These are phyloP conservation scores for Amphipyra berbera DNA, from an alignment of 2,888 invertebrate species.

Conservation along the genomic window DNA sequence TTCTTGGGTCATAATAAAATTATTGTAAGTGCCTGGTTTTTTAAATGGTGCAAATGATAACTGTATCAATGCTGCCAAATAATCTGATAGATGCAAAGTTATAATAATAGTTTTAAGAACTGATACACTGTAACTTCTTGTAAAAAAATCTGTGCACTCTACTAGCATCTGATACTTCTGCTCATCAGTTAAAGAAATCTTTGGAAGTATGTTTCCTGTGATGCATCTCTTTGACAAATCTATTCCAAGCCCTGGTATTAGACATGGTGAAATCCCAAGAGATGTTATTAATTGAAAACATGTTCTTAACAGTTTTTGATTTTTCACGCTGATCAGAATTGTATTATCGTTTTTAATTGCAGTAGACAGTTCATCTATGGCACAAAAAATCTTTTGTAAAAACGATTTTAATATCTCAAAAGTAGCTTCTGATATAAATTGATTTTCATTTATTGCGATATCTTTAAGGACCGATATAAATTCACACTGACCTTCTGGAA, in stretches of 20 bases:
- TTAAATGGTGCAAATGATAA: slow-evolving; percentile 91
- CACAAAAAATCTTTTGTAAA: slow-evolving; percentile 78
- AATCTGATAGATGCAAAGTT: slow-evolving; percentile 89
- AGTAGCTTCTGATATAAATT: slow-evolving; percentile 44
- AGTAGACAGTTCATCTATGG: slow-evolving; percentile 78
- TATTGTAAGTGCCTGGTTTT: slow-evolving; percentile 85
- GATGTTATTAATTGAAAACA: slow-evolving; percentile 91
- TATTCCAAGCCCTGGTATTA: slow-evolving; percentile 92
- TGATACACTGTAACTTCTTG: slow-evolving; percentile 82
- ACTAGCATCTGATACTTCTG: slow-evolving; percentile 87
- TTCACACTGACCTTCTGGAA: slow-evolving; percentile 75
- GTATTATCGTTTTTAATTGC: slow-evolving; percentile 72
- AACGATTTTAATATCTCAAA: slow-evolving; percentile 77
- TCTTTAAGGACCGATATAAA: slow-evolving; percentile 61
- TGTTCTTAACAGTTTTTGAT: slow-evolving; percentile 91
- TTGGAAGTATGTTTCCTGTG: slow-evolving; percentile 70
- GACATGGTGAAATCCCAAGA: slow-evolving; percentile 91
- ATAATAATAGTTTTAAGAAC: slow-evolving; percentile 90
- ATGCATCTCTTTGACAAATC: slow-evolving; percentile 82
- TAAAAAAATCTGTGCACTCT: slow-evolving; percentile 85
- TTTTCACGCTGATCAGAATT: slow-evolving; percentile 91
- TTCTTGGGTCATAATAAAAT: slow-evolving; percentile 89
- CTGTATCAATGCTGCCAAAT: slow-evolving; percentile 92
- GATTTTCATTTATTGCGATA: slow-evolving; percentile 32
- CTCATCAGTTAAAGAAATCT: slow-evolving; percentile 79